Evolutionary conservation across 2,888 invertebrate species (phyloP), one percentile per base, ranked within the genome.

Genomic region (Pimpla rufipes): DNA sequence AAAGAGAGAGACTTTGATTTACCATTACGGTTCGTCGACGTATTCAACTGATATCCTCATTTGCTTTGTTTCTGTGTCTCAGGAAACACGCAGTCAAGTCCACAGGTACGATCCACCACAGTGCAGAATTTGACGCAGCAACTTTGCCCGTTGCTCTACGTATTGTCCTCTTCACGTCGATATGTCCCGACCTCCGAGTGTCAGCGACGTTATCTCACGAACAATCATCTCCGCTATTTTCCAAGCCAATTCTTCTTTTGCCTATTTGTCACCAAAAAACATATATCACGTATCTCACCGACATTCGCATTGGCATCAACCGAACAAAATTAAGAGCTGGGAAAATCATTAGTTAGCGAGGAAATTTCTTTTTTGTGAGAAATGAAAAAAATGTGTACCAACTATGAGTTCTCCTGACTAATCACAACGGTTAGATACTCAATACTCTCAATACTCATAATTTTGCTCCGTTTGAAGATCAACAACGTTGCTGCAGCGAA

Each of bases 211-310:
- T 82, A 99, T 97, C 94, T 99, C 99, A 93, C 97, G 97, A 57
- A 99, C 97, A 91, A 99, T 99, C 97, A 98, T 98, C 94, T 98
- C 98, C 35, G 99, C 99, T 85, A 99, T 97, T 94, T 98, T 97
- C 97, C 98, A 98, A 5, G 99, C 99, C 95, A 99, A 96, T 93
- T 99, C 98, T 93, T 99, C 98, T 94, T 98, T 97, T 66, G 96
- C 96, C 94, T 94, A 86, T 78, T 71, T 29, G 2, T 29, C 29
- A 29, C 29, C 29, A 29, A 29, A 29, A 29, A 52, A 79, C 2
- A 8, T 57, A 71, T 45, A 66, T 5, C 35, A 18, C 35, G 37
- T 50, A 18, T 50, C 10, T 7, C 40, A 16, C 45, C 45, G 16
- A 73, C 10, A 29, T 59, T 16, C 13, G 4, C 29, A 8, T n/a